Base-by-base conservation (phyloP, 2,888 invertebrate species). In the Latrodectus elegans region DNA sequence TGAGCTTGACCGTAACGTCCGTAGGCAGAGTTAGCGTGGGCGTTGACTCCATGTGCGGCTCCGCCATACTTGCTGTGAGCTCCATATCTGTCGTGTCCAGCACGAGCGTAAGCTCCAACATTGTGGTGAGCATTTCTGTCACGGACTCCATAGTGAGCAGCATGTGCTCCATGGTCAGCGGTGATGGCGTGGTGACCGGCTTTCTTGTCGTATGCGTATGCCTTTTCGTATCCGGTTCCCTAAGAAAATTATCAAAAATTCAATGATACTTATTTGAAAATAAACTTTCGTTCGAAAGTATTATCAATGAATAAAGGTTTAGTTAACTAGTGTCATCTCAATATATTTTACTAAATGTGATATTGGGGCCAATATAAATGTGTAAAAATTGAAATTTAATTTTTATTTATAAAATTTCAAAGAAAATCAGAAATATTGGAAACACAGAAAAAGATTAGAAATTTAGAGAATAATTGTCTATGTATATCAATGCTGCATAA, bases 201-300 rank as follows among this genome's bases (percentile, higher is more conserved):
- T 78, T 86, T 84, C 81, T 89, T 86, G 79, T 89, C 89, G 76
- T 86, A 89, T 15, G 83, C 86, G 76, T 86, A 89, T 6, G 89
- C 89, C 74, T 82, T 89, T 67, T 89, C 89, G 83, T 89, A 89
- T 60, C 86, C 89, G 17, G 85, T 53, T 49, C 86, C 88, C 80
- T 83, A 51, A 26, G 4, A 38, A 38, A 38, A 38, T 38, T 38
- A 38, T 38, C 38, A 38, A 38, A 38, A 38, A 38, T 38, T 38
- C 6, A 38, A 38, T 3, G 38, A 38, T 38, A 38, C 6, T 38
- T 38, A 38, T 38, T 1, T 38, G 38, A 38, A 38, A 38, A 38
- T 38, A 38, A 6, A 38, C 38, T 38, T 38, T 38, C 6, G 0
- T 38, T 38, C 22, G 4, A 38, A 4, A 38, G 38, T 38, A 38